These are phyloP conservation scores for Thelaira solivaga DNA, from an alignment of 2,888 invertebrate genomes.

Conservation along the genomic window DNA sequence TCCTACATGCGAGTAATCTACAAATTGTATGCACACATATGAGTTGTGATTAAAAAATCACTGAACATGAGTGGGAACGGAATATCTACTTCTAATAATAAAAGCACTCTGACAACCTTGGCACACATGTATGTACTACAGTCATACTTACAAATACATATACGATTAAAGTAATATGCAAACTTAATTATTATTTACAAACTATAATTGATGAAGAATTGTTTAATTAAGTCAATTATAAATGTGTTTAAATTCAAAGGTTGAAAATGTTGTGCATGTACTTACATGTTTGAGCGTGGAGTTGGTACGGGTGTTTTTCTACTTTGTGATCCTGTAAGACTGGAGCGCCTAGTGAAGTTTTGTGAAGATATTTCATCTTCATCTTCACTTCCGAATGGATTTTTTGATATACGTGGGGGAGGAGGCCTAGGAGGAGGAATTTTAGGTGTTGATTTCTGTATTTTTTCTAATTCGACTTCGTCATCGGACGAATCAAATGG, in stretches of 20 bases:
- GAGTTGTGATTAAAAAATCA: no score
- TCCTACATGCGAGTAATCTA: no score
- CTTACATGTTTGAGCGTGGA: constrained; percentile 73
- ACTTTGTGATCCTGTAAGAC: constrained; percentile 65
- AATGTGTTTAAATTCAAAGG: background rate
- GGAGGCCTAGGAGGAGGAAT: constrained; percentile 76
- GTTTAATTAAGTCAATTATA: no score
- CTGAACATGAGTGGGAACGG: no score
- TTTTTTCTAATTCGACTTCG: constrained; percentile 76
- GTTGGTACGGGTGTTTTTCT: constrained; percentile 73
- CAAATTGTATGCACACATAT: no score
- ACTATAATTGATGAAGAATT: no score
- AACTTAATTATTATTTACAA: no score
- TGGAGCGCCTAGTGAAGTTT: constrained; percentile 62
- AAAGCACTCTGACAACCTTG: no score
- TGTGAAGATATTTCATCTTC: constrained; percentile 74
- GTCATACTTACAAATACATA: no score
- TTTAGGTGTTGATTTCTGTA: constrained; percentile 59
- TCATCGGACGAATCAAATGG: constrained; percentile 85
- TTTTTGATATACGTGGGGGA: constrained; percentile 78
- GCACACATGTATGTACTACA: no score
- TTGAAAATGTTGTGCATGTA: constrained; percentile 48
- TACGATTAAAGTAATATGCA: no score
- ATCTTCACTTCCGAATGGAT: constrained; percentile 87
- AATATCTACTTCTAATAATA: no score